Conservation (phyloP, 2,113 vertebrate genomes). For the Indri indri region DNA sequence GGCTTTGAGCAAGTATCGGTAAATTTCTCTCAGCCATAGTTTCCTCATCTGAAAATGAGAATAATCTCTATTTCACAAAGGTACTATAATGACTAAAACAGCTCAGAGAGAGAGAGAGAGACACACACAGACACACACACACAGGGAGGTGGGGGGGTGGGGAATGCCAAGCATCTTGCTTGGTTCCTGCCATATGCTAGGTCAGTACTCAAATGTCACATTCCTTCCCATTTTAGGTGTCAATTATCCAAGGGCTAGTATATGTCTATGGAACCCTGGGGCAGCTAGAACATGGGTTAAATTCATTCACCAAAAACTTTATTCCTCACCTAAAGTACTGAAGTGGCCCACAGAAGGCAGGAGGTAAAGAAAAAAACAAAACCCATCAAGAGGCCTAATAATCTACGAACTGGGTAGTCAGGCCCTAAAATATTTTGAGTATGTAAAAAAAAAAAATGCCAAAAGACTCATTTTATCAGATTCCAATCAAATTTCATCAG, state of each 20-base stretch:
- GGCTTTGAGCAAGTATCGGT: not conserved
- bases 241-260: not conserved
- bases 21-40: not conserved
- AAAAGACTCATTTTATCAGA: conserved; percentile 29
- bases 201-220: not conserved
- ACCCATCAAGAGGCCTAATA: not conserved
- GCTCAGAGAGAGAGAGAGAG: not conserved
- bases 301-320: not conserved
- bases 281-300: not conserved
- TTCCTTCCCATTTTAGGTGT: not conserved
- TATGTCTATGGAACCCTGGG: not conserved
- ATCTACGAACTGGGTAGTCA: not conserved
- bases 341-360: not conserved
- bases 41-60: not conserved
- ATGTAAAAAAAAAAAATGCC: not conserved
- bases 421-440: not conserved
- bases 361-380: conserved; percentile 5
- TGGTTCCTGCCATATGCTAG: not conserved
- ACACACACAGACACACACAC: not conserved
- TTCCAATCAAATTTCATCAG: not conserved
- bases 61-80: not conserved
- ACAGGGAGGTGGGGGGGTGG: not conserved
- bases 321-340: not conserved
- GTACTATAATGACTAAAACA: not conserved
- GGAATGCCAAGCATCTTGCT: not conserved